Conservation (phyloP, 2,113 vertebrate genomes). For the Microtus ochrogaster region DNA sequence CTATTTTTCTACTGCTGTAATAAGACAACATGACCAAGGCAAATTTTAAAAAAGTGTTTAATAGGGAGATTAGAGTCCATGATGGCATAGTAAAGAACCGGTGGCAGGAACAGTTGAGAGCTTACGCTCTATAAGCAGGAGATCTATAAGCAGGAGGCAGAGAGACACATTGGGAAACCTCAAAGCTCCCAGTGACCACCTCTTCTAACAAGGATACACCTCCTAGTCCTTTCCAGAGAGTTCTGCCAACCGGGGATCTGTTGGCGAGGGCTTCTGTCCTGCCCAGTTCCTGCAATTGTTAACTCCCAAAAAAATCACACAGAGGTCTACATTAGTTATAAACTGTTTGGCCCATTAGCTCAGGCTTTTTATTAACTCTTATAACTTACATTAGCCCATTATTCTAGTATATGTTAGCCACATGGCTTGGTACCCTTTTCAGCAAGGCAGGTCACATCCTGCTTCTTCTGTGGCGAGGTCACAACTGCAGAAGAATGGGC, state of each 20-base stretch:
- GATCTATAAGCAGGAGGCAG: neutral
- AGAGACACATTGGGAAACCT: neutral
- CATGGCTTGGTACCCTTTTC: too few relatives aligned
- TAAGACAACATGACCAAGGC: neutral
- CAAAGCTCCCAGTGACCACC: neutral
- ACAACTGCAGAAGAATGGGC: too few relatives aligned
- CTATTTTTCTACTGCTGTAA: neutral
- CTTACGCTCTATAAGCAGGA: neutral
- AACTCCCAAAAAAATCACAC: too few relatives aligned
- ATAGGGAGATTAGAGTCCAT: neutral
- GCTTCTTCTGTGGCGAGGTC: too few relatives aligned
- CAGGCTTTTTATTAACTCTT: too few relatives aligned
- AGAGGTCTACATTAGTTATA: too few relatives aligned
- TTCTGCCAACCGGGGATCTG: neutral
- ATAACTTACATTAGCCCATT: too few relatives aligned
- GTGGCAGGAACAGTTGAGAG: neutral
- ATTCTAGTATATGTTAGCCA: too few relatives aligned
- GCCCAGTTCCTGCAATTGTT: too few relatives aligned
- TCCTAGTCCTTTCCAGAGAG: neutral
- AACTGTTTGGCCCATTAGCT: too few relatives aligned
- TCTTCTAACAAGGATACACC: neutral
- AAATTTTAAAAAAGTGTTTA: neutral
- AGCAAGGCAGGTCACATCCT: too few relatives aligned
- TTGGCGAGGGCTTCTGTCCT: too few relatives aligned
- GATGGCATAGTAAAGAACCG: neutral